A percentile compares a stretch with the other conserved stretches of the same genome.
Conservation (phyloP, 64 coral and sea anemone genomes). For the Montipora cactus region DNA sequence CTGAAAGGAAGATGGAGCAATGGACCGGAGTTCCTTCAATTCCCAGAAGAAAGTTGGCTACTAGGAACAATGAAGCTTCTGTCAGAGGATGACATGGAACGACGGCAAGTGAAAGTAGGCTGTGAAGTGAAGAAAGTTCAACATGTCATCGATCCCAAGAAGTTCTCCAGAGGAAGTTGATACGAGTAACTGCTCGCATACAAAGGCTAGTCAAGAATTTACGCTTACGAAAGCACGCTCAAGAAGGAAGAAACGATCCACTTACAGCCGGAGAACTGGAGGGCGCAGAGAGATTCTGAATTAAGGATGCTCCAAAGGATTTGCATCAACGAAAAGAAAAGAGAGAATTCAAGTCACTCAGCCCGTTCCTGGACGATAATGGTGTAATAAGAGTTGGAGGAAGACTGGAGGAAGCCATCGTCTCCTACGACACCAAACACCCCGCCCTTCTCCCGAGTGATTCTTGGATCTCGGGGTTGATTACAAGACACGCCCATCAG, state of each 20-base stretch:
- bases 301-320: slow-evolving; percentile 50
- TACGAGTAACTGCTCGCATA: slow-evolving; percentile 29
- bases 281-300: slow-evolving; percentile 29
- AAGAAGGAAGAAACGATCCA: slow-evolving; percentile 4
- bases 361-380: slow-evolving; percentile 59
- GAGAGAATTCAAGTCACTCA: slow-evolving; percentile 50
- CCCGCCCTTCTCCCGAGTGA: slow-evolving; percentile 49
- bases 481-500: slow-evolving; percentile 39
- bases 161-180: slow-evolving; percentile 54
- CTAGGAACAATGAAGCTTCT: neutral
- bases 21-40: slow-evolving; percentile 60
- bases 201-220: slow-evolving; percentile 32
- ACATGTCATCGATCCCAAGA: slow-evolving; percentile 27
- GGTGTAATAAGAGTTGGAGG: slow-evolving; percentile 63
- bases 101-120: neutral
- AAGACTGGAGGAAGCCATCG: slow-evolving; percentile 27
- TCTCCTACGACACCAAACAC: slow-evolving; percentile 62
- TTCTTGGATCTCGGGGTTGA: slow-evolving; percentile 25
- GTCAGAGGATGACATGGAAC: slow-evolving; percentile 49
- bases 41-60: slow-evolving; percentile 65
- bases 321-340: slow-evolving; percentile 1
- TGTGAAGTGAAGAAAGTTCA: neutral
- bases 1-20: slow-evolving; percentile 69
- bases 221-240: neutral
- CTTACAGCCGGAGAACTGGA: slow-evolving; percentile 29